These are phyloP conservation scores for Lottia gigantea DNA, from an alignment of 2,888 invertebrate genomes.

Conservation along the genomic window DNA sequence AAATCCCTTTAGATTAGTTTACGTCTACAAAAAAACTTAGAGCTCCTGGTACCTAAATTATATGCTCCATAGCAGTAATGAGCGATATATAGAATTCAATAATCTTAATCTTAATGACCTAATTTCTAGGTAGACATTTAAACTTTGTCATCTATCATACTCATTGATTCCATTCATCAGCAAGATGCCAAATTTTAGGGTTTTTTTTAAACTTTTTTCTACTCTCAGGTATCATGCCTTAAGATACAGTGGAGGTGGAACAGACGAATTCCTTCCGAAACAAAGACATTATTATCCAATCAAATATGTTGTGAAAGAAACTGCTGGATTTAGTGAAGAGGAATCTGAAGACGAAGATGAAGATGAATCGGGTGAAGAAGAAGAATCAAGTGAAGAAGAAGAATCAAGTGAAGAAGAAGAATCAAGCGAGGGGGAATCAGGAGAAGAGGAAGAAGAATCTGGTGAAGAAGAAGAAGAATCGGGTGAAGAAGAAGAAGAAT, in stretches of 20 bases:
- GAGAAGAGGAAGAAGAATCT: not conserved
- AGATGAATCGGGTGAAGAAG: not conserved
- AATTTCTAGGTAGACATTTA: too few relatives aligned
- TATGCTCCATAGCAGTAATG: too few relatives aligned
- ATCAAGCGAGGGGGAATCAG: not conserved
- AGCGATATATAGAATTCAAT: too few relatives aligned
- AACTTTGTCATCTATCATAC: too few relatives aligned
- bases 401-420: not conserved
- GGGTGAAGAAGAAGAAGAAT: constrained; percentile 12
- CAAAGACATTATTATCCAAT: not conserved
- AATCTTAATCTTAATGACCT: too few relatives aligned
- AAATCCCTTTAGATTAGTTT: too few relatives aligned
- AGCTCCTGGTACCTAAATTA: too few relatives aligned
- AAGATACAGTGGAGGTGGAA: constrained; percentile 21
- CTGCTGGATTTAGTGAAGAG: too few relatives aligned
- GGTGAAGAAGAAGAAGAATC: constrained; percentile 11
- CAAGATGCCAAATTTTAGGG: too few relatives aligned
- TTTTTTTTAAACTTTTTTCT: too few relatives aligned
- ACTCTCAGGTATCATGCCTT: constrained; percentile 33
- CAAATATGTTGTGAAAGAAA: constrained; percentile 7
- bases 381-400: not conserved
- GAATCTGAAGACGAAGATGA: not conserved
- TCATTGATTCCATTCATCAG: too few relatives aligned
- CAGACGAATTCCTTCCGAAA: constrained; percentile 12
- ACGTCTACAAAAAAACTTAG: too few relatives aligned